phyloP scores from a whole-genome alignment of 2,797 vertebrate species.

The Thalassophryne amazonica region DNA sequence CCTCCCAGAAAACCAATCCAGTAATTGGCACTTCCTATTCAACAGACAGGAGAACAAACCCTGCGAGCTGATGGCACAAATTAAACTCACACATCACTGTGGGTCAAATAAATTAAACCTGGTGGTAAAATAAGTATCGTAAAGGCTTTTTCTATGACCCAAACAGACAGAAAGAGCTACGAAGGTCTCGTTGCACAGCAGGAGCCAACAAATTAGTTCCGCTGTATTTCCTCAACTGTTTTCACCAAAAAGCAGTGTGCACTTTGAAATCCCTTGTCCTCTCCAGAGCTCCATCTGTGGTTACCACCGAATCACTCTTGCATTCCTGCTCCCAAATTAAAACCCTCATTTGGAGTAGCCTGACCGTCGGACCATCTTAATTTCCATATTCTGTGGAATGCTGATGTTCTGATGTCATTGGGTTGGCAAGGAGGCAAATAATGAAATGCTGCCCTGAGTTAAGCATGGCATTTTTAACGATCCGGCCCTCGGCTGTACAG shows the following conservation, averaged over 20 bases:
- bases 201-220: conserved; percentile 53
- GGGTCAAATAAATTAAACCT: conserved; percentile 43
- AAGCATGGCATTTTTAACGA: conserved; percentile 45
- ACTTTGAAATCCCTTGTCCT: conserved; percentile 27
- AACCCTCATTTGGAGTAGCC: conserved; percentile 62
- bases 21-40: conserved; percentile 58
- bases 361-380: conserved; percentile 59
- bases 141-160: conserved; percentile 21
- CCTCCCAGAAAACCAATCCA: conserved; percentile 64
- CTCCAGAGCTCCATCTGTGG: conserved; percentile 52
- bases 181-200: conserved; percentile 27
- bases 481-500: conserved; percentile 23
- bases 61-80: conserved; percentile 29
- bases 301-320: conserved; percentile 29
- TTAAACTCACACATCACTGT: conserved; percentile 36
- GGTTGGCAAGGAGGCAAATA: conserved; percentile 44
- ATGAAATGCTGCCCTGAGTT: conserved; percentile 47
- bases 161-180: conserved; percentile 14
- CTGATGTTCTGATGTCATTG: conserved; percentile 59
- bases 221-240: conserved; percentile 51
- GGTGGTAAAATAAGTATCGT: conserved; percentile 20
- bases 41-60: conserved; percentile 52
- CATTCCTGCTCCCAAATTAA: conserved; percentile 65
- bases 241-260: conserved; percentile 43
- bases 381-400: conserved; percentile 68